These are phyloP conservation scores for Oegoconia quadripuncta DNA, from an alignment of 2,888 invertebrate genomes.

Conservation along the genomic window DNA sequence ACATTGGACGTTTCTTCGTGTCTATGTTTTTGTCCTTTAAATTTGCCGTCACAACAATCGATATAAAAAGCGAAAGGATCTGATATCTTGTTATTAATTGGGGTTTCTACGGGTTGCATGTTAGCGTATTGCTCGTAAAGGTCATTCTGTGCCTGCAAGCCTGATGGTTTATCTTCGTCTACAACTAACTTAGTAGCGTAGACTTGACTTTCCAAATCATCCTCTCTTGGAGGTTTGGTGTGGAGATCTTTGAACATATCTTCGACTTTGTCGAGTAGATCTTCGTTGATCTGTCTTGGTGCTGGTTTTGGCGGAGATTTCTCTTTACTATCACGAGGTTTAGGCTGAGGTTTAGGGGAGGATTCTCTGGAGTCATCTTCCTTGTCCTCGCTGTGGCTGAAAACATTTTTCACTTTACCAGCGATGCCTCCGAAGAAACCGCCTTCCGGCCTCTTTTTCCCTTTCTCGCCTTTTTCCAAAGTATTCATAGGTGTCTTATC, in stretches of 20 bases:
- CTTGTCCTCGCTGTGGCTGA: slow-evolving; percentile 63
- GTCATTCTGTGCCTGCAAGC: slow-evolving; percentile 44
- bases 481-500: slow-evolving; percentile 77
- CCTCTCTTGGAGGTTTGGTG: slow-evolving; percentile 54
- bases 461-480: slow-evolving; percentile 68
- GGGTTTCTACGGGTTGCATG: slow-evolving; percentile 71
- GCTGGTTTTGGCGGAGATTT: slow-evolving; percentile 65
- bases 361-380: slow-evolving; percentile 49
- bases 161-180: slow-evolving; percentile 51
- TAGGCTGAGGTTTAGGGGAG: slow-evolving; percentile 54
- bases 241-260: slow-evolving; percentile 73
- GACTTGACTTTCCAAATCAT: slow-evolving; percentile 51
- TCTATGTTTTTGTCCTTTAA: slow-evolving; percentile 56
- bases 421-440: slow-evolving; percentile 65
- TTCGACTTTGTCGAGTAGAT: slow-evolving; percentile 69
- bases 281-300: slow-evolving; percentile 68
- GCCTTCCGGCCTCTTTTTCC: slow-evolving; percentile 67
- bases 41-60: slow-evolving; percentile 60
- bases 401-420: slow-evolving; percentile 62
- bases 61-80: slow-evolving; percentile 65
- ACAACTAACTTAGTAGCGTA: slow-evolving; percentile 67
- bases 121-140: slow-evolving; percentile 63
- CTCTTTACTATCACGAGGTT: slow-evolving; percentile 45
- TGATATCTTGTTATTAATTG: slow-evolving; percentile 38
- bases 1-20: slow-evolving; percentile 68